A percentile compares a stretch with the other conserved stretches of the same genome.
phyloP scores from a whole-genome alignment of 2,888 invertebrate species.

The Meiosimyza platycephala region DNA sequence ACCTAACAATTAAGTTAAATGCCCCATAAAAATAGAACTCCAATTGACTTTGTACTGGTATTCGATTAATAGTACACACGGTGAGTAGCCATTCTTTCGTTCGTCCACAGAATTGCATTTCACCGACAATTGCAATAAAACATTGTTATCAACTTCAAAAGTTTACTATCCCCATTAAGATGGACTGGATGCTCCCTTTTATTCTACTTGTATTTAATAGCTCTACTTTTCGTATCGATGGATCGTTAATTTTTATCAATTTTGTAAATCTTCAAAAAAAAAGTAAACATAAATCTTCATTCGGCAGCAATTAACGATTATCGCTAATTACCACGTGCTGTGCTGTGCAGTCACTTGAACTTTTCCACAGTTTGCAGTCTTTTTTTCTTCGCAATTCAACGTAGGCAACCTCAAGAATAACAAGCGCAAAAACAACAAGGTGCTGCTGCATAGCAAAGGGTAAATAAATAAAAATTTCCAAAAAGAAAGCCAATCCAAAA shows the following conservation, averaged over 20 bases:
- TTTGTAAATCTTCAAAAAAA: constrained; percentile 22
- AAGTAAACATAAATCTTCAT: constrained; percentile 60
- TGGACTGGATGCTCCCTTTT: not conserved
- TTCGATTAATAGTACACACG: no score
- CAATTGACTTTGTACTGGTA: no score
- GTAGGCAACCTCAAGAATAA: not conserved
- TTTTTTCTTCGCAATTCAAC: constrained; percentile 4
- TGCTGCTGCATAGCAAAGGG: not conserved
- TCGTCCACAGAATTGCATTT: no score
- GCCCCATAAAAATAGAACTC: no score
- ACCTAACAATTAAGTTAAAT: no score
- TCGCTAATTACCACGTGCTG: constrained; percentile 64
- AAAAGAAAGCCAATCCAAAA: constrained; percentile 24
- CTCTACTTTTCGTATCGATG: not conserved
- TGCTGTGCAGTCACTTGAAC: constrained; percentile 52
- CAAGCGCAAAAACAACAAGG: not conserved
- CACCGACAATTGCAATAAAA: not conserved
- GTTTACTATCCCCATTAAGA: not conserved
- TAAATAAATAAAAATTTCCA: not conserved
- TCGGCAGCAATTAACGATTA: constrained; percentile 65
- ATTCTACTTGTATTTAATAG: not conserved
- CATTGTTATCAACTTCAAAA: not conserved
- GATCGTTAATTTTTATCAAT: constrained; percentile 33
- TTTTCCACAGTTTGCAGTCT: constrained; percentile 20
- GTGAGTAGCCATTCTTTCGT: no score